phyloP scores from a whole-genome alignment of 2,888 invertebrate species.

The Chymomyza fuscimana region DNA sequence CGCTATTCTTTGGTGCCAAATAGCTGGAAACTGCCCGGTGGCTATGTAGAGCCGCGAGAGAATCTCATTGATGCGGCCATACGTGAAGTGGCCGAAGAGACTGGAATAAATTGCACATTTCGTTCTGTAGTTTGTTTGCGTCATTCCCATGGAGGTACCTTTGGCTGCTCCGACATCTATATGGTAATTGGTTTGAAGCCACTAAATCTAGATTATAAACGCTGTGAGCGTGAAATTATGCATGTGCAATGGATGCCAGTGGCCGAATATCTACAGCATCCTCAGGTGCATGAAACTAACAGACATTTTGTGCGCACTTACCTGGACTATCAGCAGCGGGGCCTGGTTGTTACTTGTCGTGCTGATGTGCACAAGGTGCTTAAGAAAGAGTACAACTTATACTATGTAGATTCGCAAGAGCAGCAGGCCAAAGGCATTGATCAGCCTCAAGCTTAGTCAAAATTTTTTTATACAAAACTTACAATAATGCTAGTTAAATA shows the following conservation, averaged over 20 bases:
- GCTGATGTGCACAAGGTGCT: constrained; percentile 79
- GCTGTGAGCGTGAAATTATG: constrained; percentile 88
- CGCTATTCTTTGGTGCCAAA: constrained; percentile 80
- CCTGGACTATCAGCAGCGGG: constrained; percentile 83
- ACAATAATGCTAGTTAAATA: constrained; percentile 18
- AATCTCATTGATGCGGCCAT: constrained; percentile 89
- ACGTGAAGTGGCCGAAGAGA: constrained; percentile 95
- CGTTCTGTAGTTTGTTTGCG: constrained; percentile 87
- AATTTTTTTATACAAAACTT: not conserved
- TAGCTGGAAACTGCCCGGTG: constrained; percentile 95
- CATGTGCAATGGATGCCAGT: constrained; percentile 91
- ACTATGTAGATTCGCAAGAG: constrained; percentile 63
- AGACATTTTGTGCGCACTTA: constrained; percentile 85
- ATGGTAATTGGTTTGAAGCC: constrained; percentile 88
- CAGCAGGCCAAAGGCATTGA: not conserved
- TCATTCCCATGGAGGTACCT: constrained; percentile 88
- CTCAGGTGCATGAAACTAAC: constrained; percentile 87
- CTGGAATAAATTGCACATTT: constrained; percentile 89
- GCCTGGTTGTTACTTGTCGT: constrained; percentile 82
- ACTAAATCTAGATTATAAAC: constrained; percentile 82
- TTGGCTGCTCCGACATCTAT: constrained; percentile 93
- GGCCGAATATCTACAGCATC: constrained; percentile 85
- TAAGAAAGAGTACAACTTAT: constrained; percentile 75
- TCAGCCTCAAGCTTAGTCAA: not conserved
- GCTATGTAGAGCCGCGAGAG: constrained; percentile 93